These are phyloP conservation scores for Microcaecilia unicolor DNA, from an alignment of 2,797 vertebrate genomes.

Conservation along the genomic window DNA sequence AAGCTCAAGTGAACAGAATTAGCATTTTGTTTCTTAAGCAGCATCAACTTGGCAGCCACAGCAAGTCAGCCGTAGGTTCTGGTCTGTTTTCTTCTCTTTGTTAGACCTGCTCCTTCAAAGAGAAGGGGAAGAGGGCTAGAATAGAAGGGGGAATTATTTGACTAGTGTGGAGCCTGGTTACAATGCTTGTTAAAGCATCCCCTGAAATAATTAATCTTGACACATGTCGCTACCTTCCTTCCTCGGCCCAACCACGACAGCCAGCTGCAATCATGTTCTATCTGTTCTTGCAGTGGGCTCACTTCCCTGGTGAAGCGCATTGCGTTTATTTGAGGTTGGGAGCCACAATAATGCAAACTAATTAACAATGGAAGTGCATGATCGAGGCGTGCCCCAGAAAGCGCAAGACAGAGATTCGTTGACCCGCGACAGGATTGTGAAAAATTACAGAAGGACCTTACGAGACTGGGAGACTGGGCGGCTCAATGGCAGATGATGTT, in stretches of 20 bases:
- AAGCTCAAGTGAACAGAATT: slow-evolving; percentile 14
- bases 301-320: too few relatives aligned
- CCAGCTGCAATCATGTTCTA: slow-evolving; percentile 24
- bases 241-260: slow-evolving; percentile 27
- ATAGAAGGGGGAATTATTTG: slow-evolving; percentile 8
- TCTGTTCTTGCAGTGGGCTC: slow-evolving; percentile 15
- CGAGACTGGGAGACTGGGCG: too few relatives aligned
- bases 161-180: slow-evolving; percentile 22
- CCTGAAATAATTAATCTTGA: slow-evolving; percentile 34
- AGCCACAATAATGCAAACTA: too few relatives aligned
- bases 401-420: too few relatives aligned
- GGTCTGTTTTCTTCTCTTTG: slow-evolving; percentile 12
- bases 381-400: too few relatives aligned
- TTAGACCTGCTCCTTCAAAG: slow-evolving; percentile 18
- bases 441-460: too few relatives aligned
- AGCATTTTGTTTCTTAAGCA: not conserved
- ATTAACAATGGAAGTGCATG: too few relatives aligned
- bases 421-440: too few relatives aligned
- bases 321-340: too few relatives aligned
- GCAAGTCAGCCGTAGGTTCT: slow-evolving; percentile 14
- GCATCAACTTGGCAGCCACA: slow-evolving; percentile 13
- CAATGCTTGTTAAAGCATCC: slow-evolving; percentile 17
- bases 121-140: too few relatives aligned
- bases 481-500: too few relatives aligned
- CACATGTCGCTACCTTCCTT: slow-evolving; percentile 35